phyloP scores from a whole-genome alignment of 1,140 invertebrate species.

The Nautilus pompilius region DNA sequence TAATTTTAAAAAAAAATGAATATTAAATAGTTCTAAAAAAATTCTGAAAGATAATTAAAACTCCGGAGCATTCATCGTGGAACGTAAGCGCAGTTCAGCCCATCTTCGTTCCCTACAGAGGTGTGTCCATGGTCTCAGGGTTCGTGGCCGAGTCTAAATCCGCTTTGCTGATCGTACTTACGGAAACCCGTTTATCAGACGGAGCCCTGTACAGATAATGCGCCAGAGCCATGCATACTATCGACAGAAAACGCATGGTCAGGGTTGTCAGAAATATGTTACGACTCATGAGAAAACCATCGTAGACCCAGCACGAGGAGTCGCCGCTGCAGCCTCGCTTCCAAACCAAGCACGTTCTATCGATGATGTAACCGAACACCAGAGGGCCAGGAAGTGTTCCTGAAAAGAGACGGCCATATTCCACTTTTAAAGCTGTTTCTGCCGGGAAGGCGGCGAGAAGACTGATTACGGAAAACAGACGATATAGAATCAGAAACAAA shows the following conservation, averaged over 20 bases:
- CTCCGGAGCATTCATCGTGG: background rate
- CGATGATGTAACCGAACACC: slow-evolving; percentile 39
- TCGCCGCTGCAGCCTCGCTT: slow-evolving; percentile 34
- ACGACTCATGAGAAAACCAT: slow-evolving; percentile 17
- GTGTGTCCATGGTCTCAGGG: background rate
- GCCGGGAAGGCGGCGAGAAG: too few relatives aligned
- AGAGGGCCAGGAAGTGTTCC: slow-evolving; percentile 49
- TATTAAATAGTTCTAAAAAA: background rate
- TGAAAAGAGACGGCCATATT: too few relatives aligned
- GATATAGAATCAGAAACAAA: too few relatives aligned
- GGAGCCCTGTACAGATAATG: slow-evolving; percentile 18
- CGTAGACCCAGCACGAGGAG: slow-evolving; percentile 50
- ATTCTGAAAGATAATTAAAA: background rate
- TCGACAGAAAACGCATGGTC: slow-evolving; percentile 13
- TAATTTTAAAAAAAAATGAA: too few relatives aligned
- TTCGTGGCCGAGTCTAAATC: background rate
- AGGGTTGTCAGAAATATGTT: slow-evolving; percentile 15
- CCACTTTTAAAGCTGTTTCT: too few relatives aligned
- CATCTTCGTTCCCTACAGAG: background rate
- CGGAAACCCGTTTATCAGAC: too few relatives aligned
- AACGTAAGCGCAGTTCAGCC: background rate
- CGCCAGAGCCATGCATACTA: slow-evolving; percentile 14
- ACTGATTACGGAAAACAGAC: too few relatives aligned
- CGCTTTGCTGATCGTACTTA: too few relatives aligned
- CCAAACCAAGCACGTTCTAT: slow-evolving; percentile 48